Base-by-base conservation (phyloP, 2,797 vertebrate genomes). In the Pipistrellus pygmaeus region DNA sequence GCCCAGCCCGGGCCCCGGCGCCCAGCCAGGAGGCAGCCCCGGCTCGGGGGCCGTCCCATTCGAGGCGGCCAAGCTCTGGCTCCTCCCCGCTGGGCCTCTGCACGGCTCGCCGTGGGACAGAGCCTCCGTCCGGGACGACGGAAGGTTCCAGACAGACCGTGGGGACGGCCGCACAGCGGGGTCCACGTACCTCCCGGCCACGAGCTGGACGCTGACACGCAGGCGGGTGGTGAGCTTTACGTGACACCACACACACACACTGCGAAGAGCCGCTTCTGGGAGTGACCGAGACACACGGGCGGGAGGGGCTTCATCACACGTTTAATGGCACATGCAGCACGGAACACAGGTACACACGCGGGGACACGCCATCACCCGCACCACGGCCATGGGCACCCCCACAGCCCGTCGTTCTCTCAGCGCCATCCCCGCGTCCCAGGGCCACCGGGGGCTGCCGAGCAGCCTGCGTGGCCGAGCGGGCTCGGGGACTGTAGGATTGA, bases 261-360 rank as follows among this genome's bases (percentile, higher is more conserved):
- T 17, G 5, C 15, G 25, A 1, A 75, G n/a, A 8, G 2, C 30
- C 4, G 57, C 15, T 11, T 7, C 12, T 17, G 14, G 3, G 44
- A 81, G 68, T n/a, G 38, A 53, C 12, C 32, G 71, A 92, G 64
- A 30, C 69, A 3, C 32, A 20, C n/a, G 1, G 0, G 44, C 1
- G 51, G 66, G 53, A 25, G n/a, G 57, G 8, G 46, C n/a, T 51
- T 95, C 87, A 78, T 3, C 25, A 81, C 81, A 93, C 88, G 1
- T 96, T 97, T 93, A 94, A 90, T 95, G 27, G 35, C 46, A 80
- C 96, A 94, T 92, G 97, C 96, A 78, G 84, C 87, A 38, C 57
- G 12, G 62, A 21, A 13, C 51, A 17, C 0, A 1, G 69, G 23
- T 3, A 41, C 4, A 15, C 0, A 20, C 3, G 23, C 8, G 46